phyloP scores from a whole-genome alignment of 2,888 invertebrate species.

The Megamerina dolium region DNA sequence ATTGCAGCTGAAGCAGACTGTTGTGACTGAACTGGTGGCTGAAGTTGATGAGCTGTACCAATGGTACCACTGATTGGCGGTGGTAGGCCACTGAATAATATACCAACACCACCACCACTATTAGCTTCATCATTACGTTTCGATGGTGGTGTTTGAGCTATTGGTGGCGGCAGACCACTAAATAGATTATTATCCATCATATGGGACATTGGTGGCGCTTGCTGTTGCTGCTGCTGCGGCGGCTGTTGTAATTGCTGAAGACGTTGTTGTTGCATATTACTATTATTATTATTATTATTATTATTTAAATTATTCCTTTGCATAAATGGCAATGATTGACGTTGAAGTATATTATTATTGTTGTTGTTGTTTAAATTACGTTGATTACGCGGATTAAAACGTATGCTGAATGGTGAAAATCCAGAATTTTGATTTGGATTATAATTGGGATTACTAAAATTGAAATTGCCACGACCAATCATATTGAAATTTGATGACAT shows the following conservation, averaged over 20 bases:
- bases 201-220: constrained; percentile 11
- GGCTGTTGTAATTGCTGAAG: constrained; percentile 15
- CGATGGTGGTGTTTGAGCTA: constrained; percentile 7
- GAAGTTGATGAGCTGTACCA: constrained; percentile 7
- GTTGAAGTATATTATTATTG: too few relatives aligned
- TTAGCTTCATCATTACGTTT: constrained; percentile 13
- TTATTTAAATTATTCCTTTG: constrained; percentile 18
- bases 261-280: constrained; percentile 14
- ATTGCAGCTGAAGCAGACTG: constrained; percentile 2
- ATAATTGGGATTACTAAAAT: constrained; percentile 27
- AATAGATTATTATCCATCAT: constrained; percentile 9
- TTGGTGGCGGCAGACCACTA: constrained; percentile 20
- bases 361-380: constrained; percentile 25
- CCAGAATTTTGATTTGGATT: constrained; percentile 18
- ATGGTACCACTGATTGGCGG: constrained; percentile 17
- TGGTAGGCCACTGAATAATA: constrained; percentile 32
- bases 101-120: too few relatives aligned
- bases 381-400: constrained; percentile 36
- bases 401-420: constrained; percentile 35
- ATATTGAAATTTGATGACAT: constrained; percentile 21
- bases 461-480: constrained; percentile 31
- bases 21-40: constrained; percentile 9
- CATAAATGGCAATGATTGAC: constrained; percentile 26
- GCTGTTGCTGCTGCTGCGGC: constrained; percentile 21
- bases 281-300: neutral